Evolutionary conservation across 1,140 invertebrate genomes (phyloP).

Genomic region (Dufourea novaeangliae): DNA sequence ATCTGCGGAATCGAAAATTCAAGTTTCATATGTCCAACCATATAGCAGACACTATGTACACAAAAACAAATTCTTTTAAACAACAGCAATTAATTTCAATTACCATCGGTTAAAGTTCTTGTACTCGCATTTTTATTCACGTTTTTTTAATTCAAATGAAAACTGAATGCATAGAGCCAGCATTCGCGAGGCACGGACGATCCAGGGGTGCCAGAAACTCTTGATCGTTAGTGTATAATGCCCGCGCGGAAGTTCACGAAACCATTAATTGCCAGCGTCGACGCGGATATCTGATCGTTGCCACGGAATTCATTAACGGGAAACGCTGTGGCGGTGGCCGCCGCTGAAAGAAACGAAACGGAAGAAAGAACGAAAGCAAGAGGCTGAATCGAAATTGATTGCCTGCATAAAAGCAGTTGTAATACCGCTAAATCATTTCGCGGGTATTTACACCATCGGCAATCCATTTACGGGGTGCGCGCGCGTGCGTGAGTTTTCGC

Average conservation of each 20-base stretch:
- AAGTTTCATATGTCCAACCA: no score
- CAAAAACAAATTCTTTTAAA: no score
- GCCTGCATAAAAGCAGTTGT: conserved; percentile 20
- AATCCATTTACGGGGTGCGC: conserved; percentile 5
- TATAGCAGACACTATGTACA: no score
- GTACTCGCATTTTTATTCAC: background rate
- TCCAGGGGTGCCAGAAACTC: background rate
- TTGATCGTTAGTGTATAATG: background rate
- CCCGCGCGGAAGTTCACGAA: background rate
- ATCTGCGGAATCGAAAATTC: no score
- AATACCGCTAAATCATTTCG: conserved; percentile 39
- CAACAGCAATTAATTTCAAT: no score
- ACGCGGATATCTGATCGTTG: conserved; percentile 42
- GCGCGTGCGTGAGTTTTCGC: background rate
- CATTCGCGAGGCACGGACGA: background rate
- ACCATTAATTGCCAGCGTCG: conserved; percentile 16
- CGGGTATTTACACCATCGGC: conserved; percentile 10
- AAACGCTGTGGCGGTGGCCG: conserved; percentile 6
- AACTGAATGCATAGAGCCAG: no score
- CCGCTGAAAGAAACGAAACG: background rate
- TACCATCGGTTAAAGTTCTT: no score
- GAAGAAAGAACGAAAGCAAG: conserved; percentile 5
- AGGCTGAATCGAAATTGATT: conserved; percentile 37
- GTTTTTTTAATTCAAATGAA: background rate
- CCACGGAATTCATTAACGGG: conserved; percentile 42